These are phyloP conservation scores for Torymus texanus DNA, from an alignment of 2,888 invertebrate genomes.

Conservation along the genomic window DNA sequence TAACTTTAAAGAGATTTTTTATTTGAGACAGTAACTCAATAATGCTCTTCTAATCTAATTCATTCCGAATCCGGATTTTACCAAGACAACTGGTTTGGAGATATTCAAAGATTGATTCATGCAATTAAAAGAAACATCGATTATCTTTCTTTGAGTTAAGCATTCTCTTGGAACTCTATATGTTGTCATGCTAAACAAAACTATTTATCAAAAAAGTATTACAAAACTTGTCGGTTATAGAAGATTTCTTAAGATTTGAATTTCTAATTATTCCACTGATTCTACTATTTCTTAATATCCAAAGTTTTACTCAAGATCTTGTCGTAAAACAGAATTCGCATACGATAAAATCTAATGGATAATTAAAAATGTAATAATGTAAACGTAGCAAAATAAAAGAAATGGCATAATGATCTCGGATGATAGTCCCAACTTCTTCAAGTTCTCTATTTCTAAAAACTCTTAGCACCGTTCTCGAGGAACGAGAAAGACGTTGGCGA, in stretches of 20 bases:
- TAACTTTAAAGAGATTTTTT: background rate
- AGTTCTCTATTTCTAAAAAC: conserved; percentile 1
- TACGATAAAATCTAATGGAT: too few species aligned
- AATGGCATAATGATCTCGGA: too few species aligned
- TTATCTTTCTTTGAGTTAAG: background rate
- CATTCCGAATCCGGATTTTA: background rate
- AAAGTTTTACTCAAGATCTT: too few species aligned
- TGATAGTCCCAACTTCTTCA: too few species aligned
- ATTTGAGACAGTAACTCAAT: background rate
- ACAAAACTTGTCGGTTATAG: background rate
- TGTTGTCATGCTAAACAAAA: background rate
- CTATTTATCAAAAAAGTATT: conserved; percentile 6
- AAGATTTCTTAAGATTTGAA: background rate
- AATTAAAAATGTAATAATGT: too few species aligned
- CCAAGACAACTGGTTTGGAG: background rate
- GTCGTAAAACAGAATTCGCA: too few species aligned
- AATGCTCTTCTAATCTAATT: conserved; percentile 1
- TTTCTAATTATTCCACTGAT: background rate
- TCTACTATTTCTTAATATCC: background rate
- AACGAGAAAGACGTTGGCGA: conserved; percentile 15
- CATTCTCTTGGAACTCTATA: background rate
- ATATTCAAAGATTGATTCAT: conserved; percentile 9
- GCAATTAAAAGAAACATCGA: conserved; percentile 7
- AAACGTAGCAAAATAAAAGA: too few species aligned
- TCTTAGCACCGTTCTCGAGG: conserved; percentile 15